Evolutionary conservation across 1,140 invertebrate genomes (phyloP).

Genomic region (Oppia nitens): DNA sequence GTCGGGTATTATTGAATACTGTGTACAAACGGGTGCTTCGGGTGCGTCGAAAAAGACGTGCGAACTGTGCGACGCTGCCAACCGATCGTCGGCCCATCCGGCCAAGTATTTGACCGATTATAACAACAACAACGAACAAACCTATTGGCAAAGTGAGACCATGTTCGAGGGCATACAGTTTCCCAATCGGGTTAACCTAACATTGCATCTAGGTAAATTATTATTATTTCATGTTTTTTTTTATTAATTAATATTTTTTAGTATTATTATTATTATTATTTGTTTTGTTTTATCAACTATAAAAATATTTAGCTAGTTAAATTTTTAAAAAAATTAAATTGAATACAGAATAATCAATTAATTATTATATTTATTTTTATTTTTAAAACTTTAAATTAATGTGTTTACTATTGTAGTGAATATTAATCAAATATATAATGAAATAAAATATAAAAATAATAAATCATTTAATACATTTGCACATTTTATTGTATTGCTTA

Average conservation of each 20-base stretch:
- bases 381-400: no score
- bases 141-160: conserved; percentile 98
- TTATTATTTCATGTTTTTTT: conserved; percentile 1
- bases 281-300: no score
- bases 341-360: no score
- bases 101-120: conserved; percentile 73
- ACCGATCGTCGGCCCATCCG: conserved; percentile 42
- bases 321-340: no score
- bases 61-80: conserved; percentile 37
- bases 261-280: neutral
- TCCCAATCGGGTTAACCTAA: conserved; percentile 78
- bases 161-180: conserved; percentile 82
- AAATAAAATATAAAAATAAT: no score
- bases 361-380: no score
- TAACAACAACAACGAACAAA: conserved; percentile 68
- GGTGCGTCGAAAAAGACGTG: conserved; percentile 37
- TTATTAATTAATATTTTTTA: neutral
- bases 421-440: no score
- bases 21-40: conserved; percentile 59
- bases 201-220: conserved; percentile 57
- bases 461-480: no score
- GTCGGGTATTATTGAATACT: conserved; percentile 55
- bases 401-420: no score
- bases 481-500: no score
- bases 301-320: no score